Base-by-base conservation (phyloP, 2,113 vertebrate genomes). In the Oreotragus oreotragus region DNA sequence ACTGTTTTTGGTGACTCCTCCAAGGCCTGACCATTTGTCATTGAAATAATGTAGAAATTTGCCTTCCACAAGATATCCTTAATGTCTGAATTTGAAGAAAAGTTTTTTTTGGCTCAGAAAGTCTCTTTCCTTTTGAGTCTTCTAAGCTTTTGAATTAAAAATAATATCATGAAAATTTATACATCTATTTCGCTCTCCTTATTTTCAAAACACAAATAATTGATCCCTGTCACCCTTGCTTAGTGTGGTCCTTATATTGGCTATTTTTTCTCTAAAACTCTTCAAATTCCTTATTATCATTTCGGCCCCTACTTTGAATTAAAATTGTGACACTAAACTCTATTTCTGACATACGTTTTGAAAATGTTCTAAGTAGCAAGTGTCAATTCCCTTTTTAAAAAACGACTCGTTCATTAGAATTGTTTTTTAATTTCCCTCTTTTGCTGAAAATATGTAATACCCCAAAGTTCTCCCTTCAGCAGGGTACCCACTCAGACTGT, bases 361-460 rank as follows among this genome's bases (percentile, higher is more conserved):
- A 91, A 86, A 95, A 95, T 58, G 51, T 53, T 87, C 94, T 8
- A 79, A 80, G 81, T 76, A 79, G 80, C 81, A 79, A 28, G 33
- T 70, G 25, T 92, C 87, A 43, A 39, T 80, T 91, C 60, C 58
- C 19, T 45, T 80, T 47, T 76, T 51, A 11, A 43, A 90, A 73
- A 83, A 47, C 0, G 19, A 64, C 55, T 27, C 7, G 45, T n/a
- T 94, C 39, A 84, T 83, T 58, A 51, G 85, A 89, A 76, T 47
- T 23, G 6, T 73, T 83, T 91, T 23, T 64, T 51, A 60, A 64
- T 33, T 23, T 15, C 47, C 30, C 11, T 9, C n/a, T 11, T 94
- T 80, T 83, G 49, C 55, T 55, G 43, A 90, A 88, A 84, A 73
- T 39, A 77, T 51, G n/a, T 39, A 55, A 43, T 17, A 45, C 51